Evolutionary conservation across 2,888 invertebrate species (phyloP).

Genomic region (Masnerella sp.): DNA sequence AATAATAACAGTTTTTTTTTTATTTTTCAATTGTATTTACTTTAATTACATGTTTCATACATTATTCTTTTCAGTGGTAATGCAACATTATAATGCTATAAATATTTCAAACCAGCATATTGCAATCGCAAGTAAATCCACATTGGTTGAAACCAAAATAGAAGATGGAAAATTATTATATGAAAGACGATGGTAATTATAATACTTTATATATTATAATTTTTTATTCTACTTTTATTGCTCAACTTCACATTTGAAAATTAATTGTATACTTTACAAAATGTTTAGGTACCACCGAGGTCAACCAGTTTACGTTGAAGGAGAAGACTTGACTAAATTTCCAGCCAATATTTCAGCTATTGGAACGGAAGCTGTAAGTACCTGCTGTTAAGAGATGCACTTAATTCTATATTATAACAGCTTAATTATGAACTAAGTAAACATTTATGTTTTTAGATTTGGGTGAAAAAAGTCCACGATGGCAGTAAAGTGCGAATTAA

Average conservation of each 20-base stretch:
- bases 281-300: constrained; percentile 89
- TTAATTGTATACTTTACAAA: constrained; percentile 1
- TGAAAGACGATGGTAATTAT: constrained; percentile 93
- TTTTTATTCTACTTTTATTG: neutral
- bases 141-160: constrained; percentile 88
- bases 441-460: constrained; percentile 82
- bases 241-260: too few species aligned
- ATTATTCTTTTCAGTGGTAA: constrained; percentile 64
- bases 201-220: too few species aligned
- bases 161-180: constrained; percentile 96
- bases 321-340: constrained; percentile 90
- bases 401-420: too few species aligned
- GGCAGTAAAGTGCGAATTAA: constrained; percentile 90
- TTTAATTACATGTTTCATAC: neutral
- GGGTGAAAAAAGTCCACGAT: constrained; percentile 91
- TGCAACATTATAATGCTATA: constrained; percentile 72
- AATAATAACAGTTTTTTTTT: too few species aligned
- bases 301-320: constrained; percentile 94
- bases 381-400: neutral
- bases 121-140: constrained; percentile 75
- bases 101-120: constrained; percentile 72
- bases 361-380: constrained; percentile 82
- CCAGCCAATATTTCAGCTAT: constrained; percentile 94
- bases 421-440: neutral
- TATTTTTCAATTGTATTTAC: constrained; percentile 8